These are phyloP conservation scores for Noturus placidus DNA, from an alignment of 2,113 vertebrate genomes.

Conservation along the genomic window DNA sequence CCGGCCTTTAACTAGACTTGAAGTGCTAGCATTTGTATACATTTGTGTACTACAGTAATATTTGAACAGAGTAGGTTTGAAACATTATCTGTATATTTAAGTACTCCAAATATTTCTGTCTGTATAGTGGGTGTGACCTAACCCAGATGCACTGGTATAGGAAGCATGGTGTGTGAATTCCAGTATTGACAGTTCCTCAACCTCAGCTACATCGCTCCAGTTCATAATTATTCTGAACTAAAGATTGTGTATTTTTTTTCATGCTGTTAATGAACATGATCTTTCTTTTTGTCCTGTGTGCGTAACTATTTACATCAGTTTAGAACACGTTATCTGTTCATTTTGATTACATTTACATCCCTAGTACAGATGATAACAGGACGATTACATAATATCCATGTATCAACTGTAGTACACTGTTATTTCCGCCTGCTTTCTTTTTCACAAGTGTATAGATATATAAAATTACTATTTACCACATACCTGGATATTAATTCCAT, in stretches of 20 bases:
- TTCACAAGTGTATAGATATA: not conserved
- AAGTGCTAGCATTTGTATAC: not conserved
- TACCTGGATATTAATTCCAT: conserved; percentile 10
- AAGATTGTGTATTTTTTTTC: not conserved
- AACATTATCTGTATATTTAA: not conserved
- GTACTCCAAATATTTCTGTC: not conserved
- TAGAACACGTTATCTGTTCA: not conserved
- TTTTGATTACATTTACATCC: not conserved
- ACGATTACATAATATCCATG: not conserved
- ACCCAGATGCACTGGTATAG: not conserved
- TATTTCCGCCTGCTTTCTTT: not conserved
- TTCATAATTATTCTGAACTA: not conserved
- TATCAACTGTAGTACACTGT: not conserved
- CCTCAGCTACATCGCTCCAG: not conserved
- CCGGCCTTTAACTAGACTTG: not conserved
- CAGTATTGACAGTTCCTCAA: not conserved
- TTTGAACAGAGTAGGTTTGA: too few relatives aligned
- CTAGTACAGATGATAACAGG: not conserved
- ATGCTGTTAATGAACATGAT: not conserved
- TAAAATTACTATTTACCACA: not conserved
- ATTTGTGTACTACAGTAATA: conserved; percentile 2
- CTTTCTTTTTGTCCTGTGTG: not conserved
- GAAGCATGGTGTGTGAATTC: not conserved
- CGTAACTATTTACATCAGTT: not conserved
- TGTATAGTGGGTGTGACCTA: not conserved